Conservation (phyloP, 2,888 invertebrate genomes). For the Agrochola lychnidis region DNA sequence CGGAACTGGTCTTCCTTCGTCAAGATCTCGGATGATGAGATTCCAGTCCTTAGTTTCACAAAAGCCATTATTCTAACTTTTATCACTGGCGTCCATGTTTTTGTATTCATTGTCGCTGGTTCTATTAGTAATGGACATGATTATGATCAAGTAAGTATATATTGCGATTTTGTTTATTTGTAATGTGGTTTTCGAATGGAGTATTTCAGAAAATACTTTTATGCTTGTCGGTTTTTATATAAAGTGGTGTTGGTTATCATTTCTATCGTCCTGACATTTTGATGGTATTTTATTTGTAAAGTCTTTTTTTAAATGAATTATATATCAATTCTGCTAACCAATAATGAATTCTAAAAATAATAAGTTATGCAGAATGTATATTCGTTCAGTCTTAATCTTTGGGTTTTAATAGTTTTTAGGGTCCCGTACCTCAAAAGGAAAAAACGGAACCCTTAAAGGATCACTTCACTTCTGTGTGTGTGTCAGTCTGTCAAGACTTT, state of each 20-base stretch:
- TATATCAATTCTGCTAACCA: no score
- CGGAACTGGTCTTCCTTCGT: conserved; percentile 67
- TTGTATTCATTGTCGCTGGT: conserved; percentile 40
- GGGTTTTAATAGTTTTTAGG: background rate
- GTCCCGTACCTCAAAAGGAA: no score
- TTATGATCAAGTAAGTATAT: conserved; percentile 64
- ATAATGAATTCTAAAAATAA: background rate
- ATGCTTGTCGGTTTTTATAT: no score
- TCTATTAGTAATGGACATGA: conserved; percentile 64
- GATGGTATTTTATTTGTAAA: no score
- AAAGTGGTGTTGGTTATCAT: no score
- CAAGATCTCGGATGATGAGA: conserved; percentile 63
- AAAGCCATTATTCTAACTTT: conserved; percentile 50
- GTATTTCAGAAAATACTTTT: background rate
- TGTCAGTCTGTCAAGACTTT: no score
- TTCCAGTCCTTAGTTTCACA: conserved; percentile 67
- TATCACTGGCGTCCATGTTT: conserved; percentile 60
- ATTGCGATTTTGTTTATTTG: background rate
- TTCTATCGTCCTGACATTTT: no score
- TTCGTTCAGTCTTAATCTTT: background rate
- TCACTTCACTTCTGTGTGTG: no score
- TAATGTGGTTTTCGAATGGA: background rate
- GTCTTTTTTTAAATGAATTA: no score
- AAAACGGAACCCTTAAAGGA: no score
- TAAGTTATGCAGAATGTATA: background rate